Conservation (phyloP, 1,140 invertebrate genomes). For the Laupala kohalensis region DNA sequence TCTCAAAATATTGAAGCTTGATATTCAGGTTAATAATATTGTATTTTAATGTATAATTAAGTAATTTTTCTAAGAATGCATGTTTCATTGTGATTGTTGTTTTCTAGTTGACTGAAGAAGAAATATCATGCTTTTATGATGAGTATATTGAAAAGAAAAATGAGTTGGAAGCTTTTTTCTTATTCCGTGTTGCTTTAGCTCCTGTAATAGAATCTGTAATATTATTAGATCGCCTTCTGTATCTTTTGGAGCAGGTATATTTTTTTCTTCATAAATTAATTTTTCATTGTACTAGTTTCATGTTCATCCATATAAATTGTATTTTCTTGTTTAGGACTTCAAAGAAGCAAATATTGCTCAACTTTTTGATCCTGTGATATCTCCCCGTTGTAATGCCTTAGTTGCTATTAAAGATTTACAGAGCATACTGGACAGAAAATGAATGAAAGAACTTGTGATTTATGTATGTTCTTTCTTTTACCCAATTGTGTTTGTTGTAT, state of each 20-base stretch:
- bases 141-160: slow-evolving; percentile 35
- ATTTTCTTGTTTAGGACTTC: slow-evolving; percentile 31
- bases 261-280: background rate
- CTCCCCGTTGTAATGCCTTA: slow-evolving; percentile 62
- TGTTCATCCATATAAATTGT: background rate
- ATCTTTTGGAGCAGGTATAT: slow-evolving; percentile 52
- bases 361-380: slow-evolving; percentile 62
- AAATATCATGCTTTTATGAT: slow-evolving; percentile 33
- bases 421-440: slow-evolving; percentile 5
- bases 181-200: slow-evolving; percentile 62
- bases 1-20: slow-evolving; percentile 34
- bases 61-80: background rate
- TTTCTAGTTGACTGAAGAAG: slow-evolving; percentile 33
- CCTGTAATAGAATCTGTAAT: slow-evolving; percentile 74
- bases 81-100: slow-evolving; percentile 16
- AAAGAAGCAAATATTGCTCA: slow-evolving; percentile 48
- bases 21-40: slow-evolving; percentile 20
- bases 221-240: slow-evolving; percentile 70
- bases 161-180: slow-evolving; percentile 66
- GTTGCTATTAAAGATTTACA: slow-evolving; percentile 35
- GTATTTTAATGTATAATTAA: background rate
- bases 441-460: background rate
- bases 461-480: slow-evolving; percentile 16
- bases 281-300: background rate
- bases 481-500: slow-evolving; percentile 22